Conservation (phyloP, 2,888 invertebrate species). For the Epinotia brunnichana region DNA sequence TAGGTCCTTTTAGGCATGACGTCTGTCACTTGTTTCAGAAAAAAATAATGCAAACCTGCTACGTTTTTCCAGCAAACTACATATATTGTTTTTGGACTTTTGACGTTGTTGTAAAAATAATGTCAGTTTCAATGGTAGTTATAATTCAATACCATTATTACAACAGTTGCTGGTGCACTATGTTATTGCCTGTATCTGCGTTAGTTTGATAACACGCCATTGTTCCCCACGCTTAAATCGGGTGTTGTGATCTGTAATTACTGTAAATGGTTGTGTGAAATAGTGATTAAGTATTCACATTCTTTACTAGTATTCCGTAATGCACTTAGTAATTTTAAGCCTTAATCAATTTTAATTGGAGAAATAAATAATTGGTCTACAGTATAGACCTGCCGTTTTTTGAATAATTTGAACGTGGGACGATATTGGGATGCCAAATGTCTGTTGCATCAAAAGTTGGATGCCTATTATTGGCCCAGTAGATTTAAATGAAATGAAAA, state of each 20-base stretch:
- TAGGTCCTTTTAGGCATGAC: no score
- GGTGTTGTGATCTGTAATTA: slow-evolving; percentile 33
- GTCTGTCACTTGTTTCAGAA: no score
- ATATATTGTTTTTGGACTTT: background rate
- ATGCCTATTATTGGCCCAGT: no score
- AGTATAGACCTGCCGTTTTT: background rate
- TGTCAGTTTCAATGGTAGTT: background rate
- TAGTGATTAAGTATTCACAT: background rate
- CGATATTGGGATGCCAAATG: background rate
- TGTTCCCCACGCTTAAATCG: slow-evolving; percentile 29
- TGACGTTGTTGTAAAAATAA: slow-evolving; percentile 8
- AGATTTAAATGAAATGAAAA: no score
- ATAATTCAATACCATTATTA: slow-evolving; percentile 4
- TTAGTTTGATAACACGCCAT: slow-evolving; percentile 31
- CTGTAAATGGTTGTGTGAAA: slow-evolving; percentile 20
- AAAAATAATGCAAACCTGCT: no score
- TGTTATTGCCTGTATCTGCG: slow-evolving; percentile 13
- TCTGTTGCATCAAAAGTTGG: background rate
- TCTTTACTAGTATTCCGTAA: background rate
- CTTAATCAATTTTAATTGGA: background rate
- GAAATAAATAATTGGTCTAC: background rate
- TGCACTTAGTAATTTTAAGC: background rate
- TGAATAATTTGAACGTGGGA: no score
- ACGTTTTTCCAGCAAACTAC: background rate
- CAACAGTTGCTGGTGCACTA: slow-evolving; percentile 1